phyloP scores from a whole-genome alignment of 2,888 invertebrate genomes.

The Nephrotoma guestfalica region DNA sequence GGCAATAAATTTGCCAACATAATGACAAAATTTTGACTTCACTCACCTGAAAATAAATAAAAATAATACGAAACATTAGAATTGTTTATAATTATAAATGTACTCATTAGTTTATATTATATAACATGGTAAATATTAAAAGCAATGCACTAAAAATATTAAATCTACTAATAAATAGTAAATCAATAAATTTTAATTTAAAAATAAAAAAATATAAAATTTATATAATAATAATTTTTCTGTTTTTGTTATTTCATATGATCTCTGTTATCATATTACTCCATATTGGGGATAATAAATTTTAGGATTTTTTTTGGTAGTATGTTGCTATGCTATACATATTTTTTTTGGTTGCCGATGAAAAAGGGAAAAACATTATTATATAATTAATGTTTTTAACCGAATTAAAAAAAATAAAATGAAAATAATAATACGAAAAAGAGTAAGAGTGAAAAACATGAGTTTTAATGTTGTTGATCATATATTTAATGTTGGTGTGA shows the following conservation, averaged over 20 bases:
- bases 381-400: background rate
- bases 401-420: background rate
- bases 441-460: background rate
- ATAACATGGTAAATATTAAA: background rate
- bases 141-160: background rate
- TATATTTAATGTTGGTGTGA: background rate
- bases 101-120: background rate
- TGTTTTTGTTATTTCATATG: background rate
- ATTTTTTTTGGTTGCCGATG: background rate
- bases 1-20: background rate
- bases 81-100: background rate
- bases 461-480: background rate
- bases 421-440: background rate
- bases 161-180: background rate
- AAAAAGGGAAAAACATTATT: background rate
- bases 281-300: conserved; percentile 8
- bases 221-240: background rate
- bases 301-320: conserved; percentile 1
- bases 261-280: conserved; percentile 10
- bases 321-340: background rate
- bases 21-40: background rate
- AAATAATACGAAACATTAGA: background rate
- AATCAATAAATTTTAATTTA: background rate
- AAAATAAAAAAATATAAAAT: background rate
- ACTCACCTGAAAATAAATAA: background rate